These are phyloP conservation scores for Okapia johnstoni DNA, from an alignment of 2,113 vertebrate genomes.

Conservation along the genomic window DNA sequence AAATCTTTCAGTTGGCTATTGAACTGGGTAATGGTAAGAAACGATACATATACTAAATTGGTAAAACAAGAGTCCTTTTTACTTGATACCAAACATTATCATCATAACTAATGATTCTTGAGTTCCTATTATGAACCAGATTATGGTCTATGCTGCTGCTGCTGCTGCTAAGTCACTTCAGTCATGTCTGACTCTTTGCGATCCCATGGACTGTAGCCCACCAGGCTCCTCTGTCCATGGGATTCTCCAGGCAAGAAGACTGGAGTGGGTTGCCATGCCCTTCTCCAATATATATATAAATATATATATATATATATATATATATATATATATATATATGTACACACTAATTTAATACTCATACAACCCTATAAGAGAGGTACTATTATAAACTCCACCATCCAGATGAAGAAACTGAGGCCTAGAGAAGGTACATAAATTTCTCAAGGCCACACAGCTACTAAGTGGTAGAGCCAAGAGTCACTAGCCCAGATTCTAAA, in stretches of 20 bases:
- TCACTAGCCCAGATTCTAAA: neutral
- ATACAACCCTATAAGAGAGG: neutral
- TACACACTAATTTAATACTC: neutral
- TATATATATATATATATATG: neutral
- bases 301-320: neutral
- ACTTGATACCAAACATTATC: neutral
- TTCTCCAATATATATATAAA: neutral
- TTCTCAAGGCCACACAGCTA: neutral
- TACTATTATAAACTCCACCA: conserved; percentile 1
- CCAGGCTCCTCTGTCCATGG: no score
- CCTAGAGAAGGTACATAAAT: neutral
- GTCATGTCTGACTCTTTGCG: no score
- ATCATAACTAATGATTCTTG: neutral
- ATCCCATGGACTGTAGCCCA: no score
- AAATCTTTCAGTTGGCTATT: neutral
- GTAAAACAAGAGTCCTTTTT: neutral
- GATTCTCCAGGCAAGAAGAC: neutral
- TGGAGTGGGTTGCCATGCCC: neutral
- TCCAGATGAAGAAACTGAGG: neutral
- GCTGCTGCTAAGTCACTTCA: no score
- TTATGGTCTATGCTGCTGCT: neutral
- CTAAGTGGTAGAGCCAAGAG: neutral
- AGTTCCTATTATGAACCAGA: neutral
- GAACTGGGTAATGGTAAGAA: neutral
- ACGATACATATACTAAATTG: neutral